Percentiles rank a stretch among this genome's conserved stretches.
Conservation (phyloP, 2,888 invertebrate genomes). For the Volucella inflata region DNA sequence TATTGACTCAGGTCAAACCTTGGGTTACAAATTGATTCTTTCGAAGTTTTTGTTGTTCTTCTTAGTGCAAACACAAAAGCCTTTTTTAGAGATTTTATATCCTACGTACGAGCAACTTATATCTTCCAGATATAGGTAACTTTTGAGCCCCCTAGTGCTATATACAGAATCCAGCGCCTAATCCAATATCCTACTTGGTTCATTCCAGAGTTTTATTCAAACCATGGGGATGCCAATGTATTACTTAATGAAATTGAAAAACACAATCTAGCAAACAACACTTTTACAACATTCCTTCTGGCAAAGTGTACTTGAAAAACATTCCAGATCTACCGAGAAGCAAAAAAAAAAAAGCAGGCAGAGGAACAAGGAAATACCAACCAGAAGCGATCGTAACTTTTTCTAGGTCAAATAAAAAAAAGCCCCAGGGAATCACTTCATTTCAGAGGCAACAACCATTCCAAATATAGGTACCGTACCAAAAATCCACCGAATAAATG, state of each 20-base stretch:
- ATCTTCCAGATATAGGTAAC: not conserved
- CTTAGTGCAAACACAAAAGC: too few species aligned
- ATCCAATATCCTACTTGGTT: not conserved
- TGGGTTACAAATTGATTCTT: too few species aligned
- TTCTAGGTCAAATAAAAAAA: constrained; percentile 57
- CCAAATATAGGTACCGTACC: not conserved
- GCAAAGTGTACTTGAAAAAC: not conserved
- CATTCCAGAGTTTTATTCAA: constrained; percentile 22
- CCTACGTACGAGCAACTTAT: too few species aligned
- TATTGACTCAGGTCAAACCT: too few species aligned
- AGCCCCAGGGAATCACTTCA: constrained; percentile 49
- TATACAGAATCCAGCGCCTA: too few species aligned
- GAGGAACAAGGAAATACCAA: not conserved
- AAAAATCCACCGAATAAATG: not conserved
- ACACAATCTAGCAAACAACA: constrained; percentile 28
- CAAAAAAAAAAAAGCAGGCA: too few species aligned
- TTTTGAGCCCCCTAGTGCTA: too few species aligned
- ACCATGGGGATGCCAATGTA: constrained; percentile 23
- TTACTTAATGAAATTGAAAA: constrained; percentile 40
- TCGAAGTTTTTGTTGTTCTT: too few species aligned
- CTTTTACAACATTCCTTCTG: constrained; percentile 4
- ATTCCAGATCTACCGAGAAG: not conserved
- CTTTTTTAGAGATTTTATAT: too few species aligned
- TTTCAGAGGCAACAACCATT: constrained; percentile 30
- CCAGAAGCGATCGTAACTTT: constrained; percentile 33